Percentiles rank a stretch among this genome's conserved stretches.
These are phyloP conservation scores for Promerops cafer DNA, from an alignment of 2,113 vertebrate genomes.

Conservation along the genomic window DNA sequence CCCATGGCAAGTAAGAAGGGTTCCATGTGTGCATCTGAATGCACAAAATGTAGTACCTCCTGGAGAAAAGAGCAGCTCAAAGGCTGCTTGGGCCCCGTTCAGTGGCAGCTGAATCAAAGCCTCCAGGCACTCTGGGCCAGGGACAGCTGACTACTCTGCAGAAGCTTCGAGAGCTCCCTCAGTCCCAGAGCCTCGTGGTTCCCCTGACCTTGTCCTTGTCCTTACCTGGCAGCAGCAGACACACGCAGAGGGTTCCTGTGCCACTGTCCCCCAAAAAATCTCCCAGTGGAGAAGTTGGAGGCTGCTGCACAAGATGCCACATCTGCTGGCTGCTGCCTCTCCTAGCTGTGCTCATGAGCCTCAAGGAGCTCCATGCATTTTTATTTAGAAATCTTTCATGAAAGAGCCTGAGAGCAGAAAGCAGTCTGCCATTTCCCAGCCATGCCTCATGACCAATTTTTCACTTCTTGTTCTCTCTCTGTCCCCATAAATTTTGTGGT, in stretches of 20 bases:
- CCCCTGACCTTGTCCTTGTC: background rate
- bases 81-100: background rate
- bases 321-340: background rate
- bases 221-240: background rate
- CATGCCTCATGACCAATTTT: background rate
- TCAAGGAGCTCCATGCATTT: background rate
- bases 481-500: background rate
- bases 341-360: background rate
- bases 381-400: background rate
- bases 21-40: background rate
- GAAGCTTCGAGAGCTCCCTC: background rate
- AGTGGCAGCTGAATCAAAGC: background rate
- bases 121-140: background rate
- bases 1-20: background rate
- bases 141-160: accelerated
- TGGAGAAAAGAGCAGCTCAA: background rate
- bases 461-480: background rate
- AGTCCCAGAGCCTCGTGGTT: background rate
- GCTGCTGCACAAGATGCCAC: background rate
- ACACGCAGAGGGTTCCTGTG: background rate
- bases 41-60: background rate
- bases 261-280: background rate
- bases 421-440: background rate
- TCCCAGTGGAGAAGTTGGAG: background rate
- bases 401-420: background rate